A percentile compares a stretch with the other conserved stretches of the same genome.
Evolutionary conservation across 2,888 invertebrate genomes (phyloP).

Genomic region (Drosophila kanekoi): DNA sequence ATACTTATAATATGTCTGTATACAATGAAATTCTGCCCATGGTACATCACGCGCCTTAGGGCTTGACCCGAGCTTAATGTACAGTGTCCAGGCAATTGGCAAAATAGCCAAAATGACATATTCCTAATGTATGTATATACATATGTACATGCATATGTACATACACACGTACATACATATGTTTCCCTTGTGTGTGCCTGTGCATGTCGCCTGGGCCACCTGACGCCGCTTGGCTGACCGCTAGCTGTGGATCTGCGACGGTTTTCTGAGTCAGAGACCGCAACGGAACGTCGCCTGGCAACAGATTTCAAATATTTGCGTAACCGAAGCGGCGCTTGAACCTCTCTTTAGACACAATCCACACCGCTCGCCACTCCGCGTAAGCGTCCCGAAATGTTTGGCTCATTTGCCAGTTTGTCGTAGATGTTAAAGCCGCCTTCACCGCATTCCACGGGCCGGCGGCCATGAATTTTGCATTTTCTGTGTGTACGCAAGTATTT

Average conservation of each 20-base stretch:
- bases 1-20: too few species aligned
- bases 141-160: background rate
- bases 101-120: slow-evolving; percentile 25
- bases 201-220: slow-evolving; percentile 36
- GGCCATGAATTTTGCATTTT: slow-evolving; percentile 64
- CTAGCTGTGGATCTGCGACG: slow-evolving; percentile 30
- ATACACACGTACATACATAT: slow-evolving; percentile 1
- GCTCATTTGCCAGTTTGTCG: slow-evolving; percentile 60
- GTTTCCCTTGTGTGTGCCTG: background rate
- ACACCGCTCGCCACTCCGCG: background rate
- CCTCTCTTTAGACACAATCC: slow-evolving; percentile 11
- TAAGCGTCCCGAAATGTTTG: slow-evolving; percentile 24
- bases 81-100: slow-evolving; percentile 25
- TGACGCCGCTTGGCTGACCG: slow-evolving; percentile 45
- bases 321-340: slow-evolving; percentile 60
- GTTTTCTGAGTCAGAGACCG: slow-evolving; percentile 49
- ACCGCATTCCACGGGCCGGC: slow-evolving; percentile 66
- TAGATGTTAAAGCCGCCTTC: slow-evolving; percentile 58
- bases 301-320: slow-evolving; percentile 73
- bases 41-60: background rate
- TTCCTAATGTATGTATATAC: background rate
- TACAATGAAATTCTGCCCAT: background rate
- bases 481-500: slow-evolving; percentile 61
- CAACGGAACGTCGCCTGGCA: slow-evolving; percentile 51
- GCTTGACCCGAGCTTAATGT: slow-evolving; percentile 10